These are phyloP conservation scores for Brenthis ino DNA, from an alignment of 2,888 invertebrate species.

Conservation along the genomic window DNA sequence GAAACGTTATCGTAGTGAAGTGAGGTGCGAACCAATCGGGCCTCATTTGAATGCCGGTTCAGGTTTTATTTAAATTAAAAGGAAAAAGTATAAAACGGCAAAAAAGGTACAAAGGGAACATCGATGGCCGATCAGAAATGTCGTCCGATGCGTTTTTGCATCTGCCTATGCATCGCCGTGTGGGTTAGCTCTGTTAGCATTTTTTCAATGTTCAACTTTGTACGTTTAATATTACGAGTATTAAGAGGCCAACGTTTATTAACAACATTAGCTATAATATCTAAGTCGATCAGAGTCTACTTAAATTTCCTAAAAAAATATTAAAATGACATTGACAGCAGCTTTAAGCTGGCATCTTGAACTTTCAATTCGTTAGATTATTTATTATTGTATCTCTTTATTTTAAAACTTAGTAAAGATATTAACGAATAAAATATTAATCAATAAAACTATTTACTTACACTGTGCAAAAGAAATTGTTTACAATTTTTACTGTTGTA, in stretches of 20 bases:
- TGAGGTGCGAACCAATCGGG: constrained; percentile 62
- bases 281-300: not conserved
- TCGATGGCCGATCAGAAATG: constrained; percentile 54
- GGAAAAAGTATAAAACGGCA: constrained; percentile 48
- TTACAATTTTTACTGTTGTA: too few relatives aligned
- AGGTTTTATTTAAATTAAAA: constrained; percentile 59
- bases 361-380: not conserved
- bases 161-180: constrained; percentile 39
- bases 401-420: constrained; percentile 9
- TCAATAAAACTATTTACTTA: too few relatives aligned
- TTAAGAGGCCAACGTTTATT: not conserved
- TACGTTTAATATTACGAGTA: not conserved
- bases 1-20: constrained; percentile 37
- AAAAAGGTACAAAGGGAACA: constrained; percentile 31
- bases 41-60: constrained; percentile 66
- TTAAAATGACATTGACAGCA: constrained; percentile 13
- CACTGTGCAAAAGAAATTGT: too few relatives aligned
- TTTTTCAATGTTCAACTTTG: constrained; percentile 14
- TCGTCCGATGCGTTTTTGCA: constrained; percentile 51
- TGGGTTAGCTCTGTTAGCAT: constrained; percentile 18
- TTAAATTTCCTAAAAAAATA: not conserved
- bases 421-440: not conserved
- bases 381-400: not conserved
- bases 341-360: not conserved
- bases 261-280: not conserved